Evolutionary conservation across 2,797 vertebrate species (phyloP).

Genomic region (Staurois parvus): DNA sequence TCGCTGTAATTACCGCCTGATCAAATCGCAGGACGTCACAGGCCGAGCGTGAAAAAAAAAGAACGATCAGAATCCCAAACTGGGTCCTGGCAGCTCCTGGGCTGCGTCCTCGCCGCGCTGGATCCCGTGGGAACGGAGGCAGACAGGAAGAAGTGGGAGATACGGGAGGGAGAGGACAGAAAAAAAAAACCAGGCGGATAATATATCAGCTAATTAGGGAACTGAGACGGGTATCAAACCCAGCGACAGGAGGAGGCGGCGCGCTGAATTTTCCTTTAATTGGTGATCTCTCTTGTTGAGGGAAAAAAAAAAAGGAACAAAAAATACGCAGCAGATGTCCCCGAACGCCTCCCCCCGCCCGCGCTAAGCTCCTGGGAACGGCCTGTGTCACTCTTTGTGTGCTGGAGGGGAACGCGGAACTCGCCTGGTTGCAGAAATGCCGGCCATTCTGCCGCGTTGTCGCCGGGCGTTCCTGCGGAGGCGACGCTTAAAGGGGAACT

Average conservation of each 20-base stretch:
- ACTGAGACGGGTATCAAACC: conserved; percentile 55
- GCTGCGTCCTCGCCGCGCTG: conserved; percentile 50
- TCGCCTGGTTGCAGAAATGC: conserved; percentile 29
- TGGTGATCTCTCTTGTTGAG: conserved; percentile 47
- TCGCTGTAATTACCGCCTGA: conserved; percentile 39
- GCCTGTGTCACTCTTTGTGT: not conserved
- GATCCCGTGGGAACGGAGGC: conserved; percentile 56
- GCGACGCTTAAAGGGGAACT: no score
- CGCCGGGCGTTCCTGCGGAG: conserved; percentile 16
- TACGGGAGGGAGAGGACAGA: not conserved
- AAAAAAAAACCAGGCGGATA: conserved; percentile 2
- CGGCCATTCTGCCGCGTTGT: conserved; percentile 34
- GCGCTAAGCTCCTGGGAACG: conserved; percentile 49
- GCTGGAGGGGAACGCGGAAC: conserved; percentile 30
- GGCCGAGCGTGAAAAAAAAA: conserved; percentile 5
- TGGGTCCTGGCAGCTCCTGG: conserved; percentile 6
- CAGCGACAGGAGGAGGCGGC: conserved; percentile 40
- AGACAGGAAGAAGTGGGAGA: conserved; percentile 59
- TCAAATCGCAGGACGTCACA: conserved; percentile 13
- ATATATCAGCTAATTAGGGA: conserved; percentile 60
- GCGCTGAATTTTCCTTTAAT: conserved; percentile 53
- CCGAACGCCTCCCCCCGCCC: conserved; percentile 49
- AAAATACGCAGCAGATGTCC: conserved; percentile 61
- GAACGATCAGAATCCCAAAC: conserved; percentile 20
- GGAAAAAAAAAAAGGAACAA: conserved; percentile 50